Conservation (phyloP, 1,140 invertebrate species). For the Vanessa tameamea region DNA sequence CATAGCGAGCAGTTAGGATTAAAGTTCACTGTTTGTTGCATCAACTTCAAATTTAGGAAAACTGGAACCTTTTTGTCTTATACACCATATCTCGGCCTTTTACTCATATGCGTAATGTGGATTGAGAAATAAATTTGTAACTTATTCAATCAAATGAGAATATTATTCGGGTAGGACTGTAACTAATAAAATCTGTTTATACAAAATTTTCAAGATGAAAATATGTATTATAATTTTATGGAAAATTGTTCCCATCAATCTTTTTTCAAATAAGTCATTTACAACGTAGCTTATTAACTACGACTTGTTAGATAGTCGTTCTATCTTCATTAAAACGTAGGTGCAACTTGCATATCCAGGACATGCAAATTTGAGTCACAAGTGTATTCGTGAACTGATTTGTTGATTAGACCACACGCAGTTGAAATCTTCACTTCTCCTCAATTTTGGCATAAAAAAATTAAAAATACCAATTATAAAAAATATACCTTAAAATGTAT, state of each 20-base stretch:
- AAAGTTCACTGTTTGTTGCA: not conserved
- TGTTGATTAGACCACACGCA: slow-evolving; percentile 14
- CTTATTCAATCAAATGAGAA: too few relatives aligned
- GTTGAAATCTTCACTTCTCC: not conserved
- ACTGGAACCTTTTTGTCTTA: too few relatives aligned
- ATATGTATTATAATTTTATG: too few relatives aligned
- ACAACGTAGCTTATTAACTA: slow-evolving; percentile 7
- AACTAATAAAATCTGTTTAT: too few relatives aligned
- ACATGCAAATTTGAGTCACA: slow-evolving; percentile 13
- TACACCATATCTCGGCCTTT: too few relatives aligned
- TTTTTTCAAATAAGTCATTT: not conserved
- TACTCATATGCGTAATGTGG: too few relatives aligned
- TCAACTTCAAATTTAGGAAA: too few relatives aligned
- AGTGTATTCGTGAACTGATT: slow-evolving; percentile 10
- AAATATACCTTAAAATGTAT: too few relatives aligned
- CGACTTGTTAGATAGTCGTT: slow-evolving; percentile 25
- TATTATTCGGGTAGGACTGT: too few relatives aligned
- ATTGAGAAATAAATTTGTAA: too few relatives aligned
- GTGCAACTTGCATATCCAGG: slow-evolving; percentile 23
- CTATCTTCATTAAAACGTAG: slow-evolving; percentile 33
- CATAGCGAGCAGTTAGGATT: not conserved
- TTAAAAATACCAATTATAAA: not conserved
- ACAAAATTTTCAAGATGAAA: too few relatives aligned
- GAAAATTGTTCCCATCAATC: too few relatives aligned
- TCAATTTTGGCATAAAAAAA: not conserved